Conservation (phyloP, 2,888 invertebrate species). For the Cephus sareptanus region DNA sequence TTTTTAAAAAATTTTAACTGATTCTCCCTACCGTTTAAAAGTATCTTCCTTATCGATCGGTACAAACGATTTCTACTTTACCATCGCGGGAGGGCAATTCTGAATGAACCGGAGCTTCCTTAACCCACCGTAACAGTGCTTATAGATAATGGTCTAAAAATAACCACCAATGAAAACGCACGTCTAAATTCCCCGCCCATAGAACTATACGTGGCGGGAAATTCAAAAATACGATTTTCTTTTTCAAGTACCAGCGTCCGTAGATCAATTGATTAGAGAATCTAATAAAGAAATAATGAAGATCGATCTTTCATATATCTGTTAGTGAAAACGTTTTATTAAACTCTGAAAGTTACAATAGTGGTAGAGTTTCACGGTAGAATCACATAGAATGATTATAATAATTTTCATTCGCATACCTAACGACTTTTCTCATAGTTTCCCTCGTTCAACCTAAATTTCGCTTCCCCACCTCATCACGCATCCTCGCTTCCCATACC, state of each 20-base stretch:
- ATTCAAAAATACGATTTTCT: background rate
- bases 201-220: background rate
- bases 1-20: background rate
- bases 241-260: too few species aligned
- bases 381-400: slow-evolving; percentile 49
- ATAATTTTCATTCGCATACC: slow-evolving; percentile 26
- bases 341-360: slow-evolving; percentile 63
- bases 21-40: background rate
- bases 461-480: background rate
- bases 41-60: background rate
- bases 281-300: too few species aligned
- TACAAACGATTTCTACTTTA: background rate
- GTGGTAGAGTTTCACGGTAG: slow-evolving; percentile 51
- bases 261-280: too few species aligned
- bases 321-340: slow-evolving; percentile 62
- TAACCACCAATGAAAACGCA: slow-evolving; percentile 1
- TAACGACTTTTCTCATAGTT: background rate
- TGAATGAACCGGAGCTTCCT: slow-evolving; percentile 5
- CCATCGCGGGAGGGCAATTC: background rate
- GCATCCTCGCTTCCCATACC: background rate
- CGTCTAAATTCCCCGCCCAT: background rate
- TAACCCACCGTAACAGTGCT: slow-evolving; percentile 8
- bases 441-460: background rate
- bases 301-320: slow-evolving; percentile 13
- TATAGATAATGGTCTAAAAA: background rate